Percentiles rank a stretch among this genome's conserved stretches.
Evolutionary conservation across 2,113 vertebrate genomes (phyloP).

Genomic region (Osmerus eperlanus): DNA sequence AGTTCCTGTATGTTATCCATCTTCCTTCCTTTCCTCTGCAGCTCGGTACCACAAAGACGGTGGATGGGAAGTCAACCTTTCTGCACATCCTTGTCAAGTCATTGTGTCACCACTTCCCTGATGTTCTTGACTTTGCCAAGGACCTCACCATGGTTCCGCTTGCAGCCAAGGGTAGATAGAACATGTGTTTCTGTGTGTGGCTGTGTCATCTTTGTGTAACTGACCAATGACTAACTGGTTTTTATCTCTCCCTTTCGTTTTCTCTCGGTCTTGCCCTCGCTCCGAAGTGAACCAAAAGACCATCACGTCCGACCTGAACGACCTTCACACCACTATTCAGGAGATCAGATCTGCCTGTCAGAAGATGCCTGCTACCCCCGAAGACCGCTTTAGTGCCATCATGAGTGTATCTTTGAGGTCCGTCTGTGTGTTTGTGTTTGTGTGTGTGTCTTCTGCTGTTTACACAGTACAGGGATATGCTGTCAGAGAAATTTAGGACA

Average conservation of each 20-base stretch:
- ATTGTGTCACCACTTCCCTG: constrained; percentile 94
- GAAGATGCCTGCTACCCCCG: constrained; percentile 80
- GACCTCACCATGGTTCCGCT: constrained; percentile 90
- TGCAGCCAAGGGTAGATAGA: constrained; percentile 88
- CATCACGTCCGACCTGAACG: constrained; percentile 82
- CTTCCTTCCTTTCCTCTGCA: constrained; percentile 50
- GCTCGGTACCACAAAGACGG: constrained; percentile 96
- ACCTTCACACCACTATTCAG: constrained; percentile 84
- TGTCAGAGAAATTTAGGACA: no score
- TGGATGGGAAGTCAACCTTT: constrained; percentile 96
- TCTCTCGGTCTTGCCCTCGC: constrained; percentile 4
- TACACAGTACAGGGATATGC: no score
- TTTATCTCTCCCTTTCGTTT: not conserved
- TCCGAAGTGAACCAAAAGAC: constrained; percentile 87
- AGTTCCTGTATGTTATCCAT: no score
- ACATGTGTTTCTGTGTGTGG: constrained; percentile 1
- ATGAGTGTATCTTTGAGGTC: constrained; percentile 88
- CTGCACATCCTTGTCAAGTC: constrained; percentile 98
- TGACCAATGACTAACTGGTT: no score
- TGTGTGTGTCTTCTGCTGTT: not conserved
- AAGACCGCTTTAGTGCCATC: constrained; percentile 87
- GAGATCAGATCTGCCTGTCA: constrained; percentile 90
- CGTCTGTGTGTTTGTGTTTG: not conserved
- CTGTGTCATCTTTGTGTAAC: not conserved
- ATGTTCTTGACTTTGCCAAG: constrained; percentile 94